These are phyloP conservation scores for Phyllopteryx taeniolatus DNA, from an alignment of 2,113 vertebrate species.

Conservation along the genomic window DNA sequence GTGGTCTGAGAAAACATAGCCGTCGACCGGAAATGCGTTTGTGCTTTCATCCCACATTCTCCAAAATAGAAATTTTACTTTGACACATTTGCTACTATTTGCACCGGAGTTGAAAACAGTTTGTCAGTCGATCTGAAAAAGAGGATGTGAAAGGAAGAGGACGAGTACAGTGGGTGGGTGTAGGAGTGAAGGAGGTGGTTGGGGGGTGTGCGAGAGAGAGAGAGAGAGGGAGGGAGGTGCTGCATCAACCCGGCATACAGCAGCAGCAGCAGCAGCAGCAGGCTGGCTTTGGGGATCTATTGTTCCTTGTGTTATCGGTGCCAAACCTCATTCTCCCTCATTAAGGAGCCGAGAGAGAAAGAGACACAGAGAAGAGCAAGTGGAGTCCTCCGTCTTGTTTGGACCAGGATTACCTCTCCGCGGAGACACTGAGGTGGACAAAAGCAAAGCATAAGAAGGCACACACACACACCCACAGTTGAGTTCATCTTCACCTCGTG, in stretches of 20 bases:
- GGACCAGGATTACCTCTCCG: constrained; percentile 51
- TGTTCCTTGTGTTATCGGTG: constrained; percentile 66
- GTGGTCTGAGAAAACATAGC: too few species aligned
- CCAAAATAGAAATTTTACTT: constrained; percentile 49
- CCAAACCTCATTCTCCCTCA: constrained; percentile 44
- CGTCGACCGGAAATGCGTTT: not conserved
- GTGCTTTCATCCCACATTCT: not conserved
- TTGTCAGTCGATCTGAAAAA: not conserved
- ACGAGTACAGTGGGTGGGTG: constrained; percentile 25
- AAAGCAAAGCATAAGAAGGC: constrained; percentile 22
- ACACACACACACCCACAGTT: constrained; percentile 8
- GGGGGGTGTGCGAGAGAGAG: constrained; percentile 8
- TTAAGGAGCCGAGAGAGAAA: constrained; percentile 29
- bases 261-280: constrained; percentile 62
- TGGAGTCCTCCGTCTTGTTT: constrained; percentile 20
- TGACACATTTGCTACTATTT: not conserved
- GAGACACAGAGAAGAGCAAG: constrained; percentile 14
- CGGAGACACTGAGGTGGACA: constrained; percentile 41
- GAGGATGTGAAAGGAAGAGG: constrained; percentile 12
- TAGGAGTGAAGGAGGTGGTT: constrained; percentile 34
- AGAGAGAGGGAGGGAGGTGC: constrained; percentile 42
- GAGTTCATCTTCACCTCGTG: constrained; percentile 32
- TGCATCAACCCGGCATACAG: constrained; percentile 67
- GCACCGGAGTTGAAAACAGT: not conserved
- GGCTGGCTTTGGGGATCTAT: constrained; percentile 67